Evolutionary conservation across 2,113 vertebrate species (phyloP), one percentile per base, ranked within the genome.

Genomic region (Macaca nemestrina): DNA sequence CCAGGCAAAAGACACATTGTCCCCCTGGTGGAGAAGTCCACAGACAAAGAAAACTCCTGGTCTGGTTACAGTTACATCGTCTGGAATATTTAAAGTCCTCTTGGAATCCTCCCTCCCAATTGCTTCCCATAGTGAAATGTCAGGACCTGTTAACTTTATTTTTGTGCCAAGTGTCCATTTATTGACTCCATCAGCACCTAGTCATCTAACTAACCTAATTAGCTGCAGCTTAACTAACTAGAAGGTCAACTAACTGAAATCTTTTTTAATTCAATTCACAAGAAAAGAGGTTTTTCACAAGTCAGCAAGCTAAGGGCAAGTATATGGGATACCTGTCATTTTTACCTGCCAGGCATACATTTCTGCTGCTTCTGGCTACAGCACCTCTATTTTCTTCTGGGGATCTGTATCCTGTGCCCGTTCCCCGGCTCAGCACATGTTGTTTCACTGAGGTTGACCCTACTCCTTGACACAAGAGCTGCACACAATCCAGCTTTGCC

Each of bases 231-330:
- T 95, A 89, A 83, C 52, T 91, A 87, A 91, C 68, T 81, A 92
- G 68, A 94, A 93, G 50, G 43, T 85, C 81, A 40, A 72, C 59
- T 90, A 92, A 81, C 17, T 40, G 93, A 95, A 90, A 78, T 81
- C 18, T 32, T 72, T 72, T 64, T 90, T 78, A 45, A 76, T 35
- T 89, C 25, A 5, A 79, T 20, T 89, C 90, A 78, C 6, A 67
- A 45, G 43, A 57, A 93, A 95, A 96, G 52, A 79, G 20, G 8
- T 78, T 86, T 16, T 84, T 92, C 83, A 75, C 27, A 80, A 81
- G 85, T 12, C 12, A 16, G 64, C 17, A 72, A 67, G 57, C 25
- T 22, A 20, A 86, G 61, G 38, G 30, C 27, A 61, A 50, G 16
- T 1, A 0, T 14, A 64, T 7, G 43, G 30, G 30, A 20, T 17